These are phyloP conservation scores for Saxicola maurus DNA, from an alignment of 2,797 vertebrate species.

Conservation along the genomic window DNA sequence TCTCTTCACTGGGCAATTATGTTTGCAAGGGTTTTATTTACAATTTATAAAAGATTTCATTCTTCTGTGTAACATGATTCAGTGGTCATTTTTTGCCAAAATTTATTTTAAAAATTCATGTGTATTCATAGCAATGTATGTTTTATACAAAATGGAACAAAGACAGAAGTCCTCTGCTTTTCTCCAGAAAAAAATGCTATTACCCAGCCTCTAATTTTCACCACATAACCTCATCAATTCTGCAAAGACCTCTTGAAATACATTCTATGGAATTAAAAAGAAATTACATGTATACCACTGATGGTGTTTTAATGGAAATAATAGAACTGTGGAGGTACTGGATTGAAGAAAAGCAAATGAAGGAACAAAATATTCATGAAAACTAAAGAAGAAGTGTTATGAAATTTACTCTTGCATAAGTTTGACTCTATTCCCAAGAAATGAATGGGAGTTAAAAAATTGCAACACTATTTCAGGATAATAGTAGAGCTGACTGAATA, in stretches of 20 bases:
- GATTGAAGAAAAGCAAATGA: constrained; percentile 23
- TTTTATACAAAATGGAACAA: neutral
- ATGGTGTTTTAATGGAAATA: constrained; percentile 13
- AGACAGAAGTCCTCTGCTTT: neutral
- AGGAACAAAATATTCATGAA: constrained; percentile 39
- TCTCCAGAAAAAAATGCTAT: neutral
- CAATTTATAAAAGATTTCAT: neutral
- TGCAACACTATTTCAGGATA: constrained; percentile 1
- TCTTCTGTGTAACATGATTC: neutral
- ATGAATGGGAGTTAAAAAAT: neutral
- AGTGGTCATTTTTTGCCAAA: neutral
- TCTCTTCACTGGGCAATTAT: neutral
- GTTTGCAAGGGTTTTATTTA: neutral
- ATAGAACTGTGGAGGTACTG: neutral
- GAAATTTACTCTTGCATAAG: constrained; percentile 30
- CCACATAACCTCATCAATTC: neutral
- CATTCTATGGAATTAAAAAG: constrained; percentile 23
- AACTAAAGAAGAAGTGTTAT: constrained; percentile 18
- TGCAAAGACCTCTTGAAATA: neutral
- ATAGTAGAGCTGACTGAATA: constrained; percentile 8
- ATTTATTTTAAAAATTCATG: neutral
- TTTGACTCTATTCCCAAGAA: constrained; percentile 36
- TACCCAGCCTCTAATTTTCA: neutral
- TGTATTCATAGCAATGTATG: neutral
- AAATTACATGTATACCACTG: neutral